Conservation (phyloP, 2,797 vertebrate genomes). For the Tragopan temminckii region DNA sequence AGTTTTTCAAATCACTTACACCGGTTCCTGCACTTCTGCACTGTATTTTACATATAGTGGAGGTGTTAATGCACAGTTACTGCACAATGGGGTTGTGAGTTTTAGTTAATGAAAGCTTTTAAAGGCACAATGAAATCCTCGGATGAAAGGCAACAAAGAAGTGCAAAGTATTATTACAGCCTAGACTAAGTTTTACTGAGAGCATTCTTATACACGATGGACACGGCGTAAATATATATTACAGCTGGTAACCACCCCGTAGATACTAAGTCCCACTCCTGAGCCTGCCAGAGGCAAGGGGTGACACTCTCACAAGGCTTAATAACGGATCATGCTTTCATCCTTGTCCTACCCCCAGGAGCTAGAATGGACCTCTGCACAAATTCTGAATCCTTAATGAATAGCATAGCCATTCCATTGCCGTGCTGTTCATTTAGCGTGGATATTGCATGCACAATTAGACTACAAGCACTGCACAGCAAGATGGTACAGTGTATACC, state of each 20-base stretch:
- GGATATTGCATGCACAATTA: neutral
- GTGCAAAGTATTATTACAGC: constrained; percentile 19
- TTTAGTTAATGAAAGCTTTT: constrained; percentile 75
- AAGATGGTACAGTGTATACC: neutral
- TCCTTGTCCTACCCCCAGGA: constrained; percentile 13
- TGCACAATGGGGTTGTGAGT: constrained; percentile 55
- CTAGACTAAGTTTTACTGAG: constrained; percentile 42
- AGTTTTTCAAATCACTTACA: constrained; percentile 59
- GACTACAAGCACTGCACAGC: neutral
- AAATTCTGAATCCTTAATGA: constrained; percentile 31
- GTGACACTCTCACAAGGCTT: constrained; percentile 15
- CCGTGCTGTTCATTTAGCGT: neutral
- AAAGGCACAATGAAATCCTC: constrained; percentile 53
- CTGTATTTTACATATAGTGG: constrained; percentile 51
- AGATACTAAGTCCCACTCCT: constrained; percentile 37
- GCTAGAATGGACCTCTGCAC: constrained; percentile 12
- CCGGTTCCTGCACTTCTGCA: constrained; percentile 30
- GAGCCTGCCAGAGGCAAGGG: constrained; percentile 50
- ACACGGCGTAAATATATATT: constrained; percentile 50
- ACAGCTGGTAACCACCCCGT: constrained; percentile 3
- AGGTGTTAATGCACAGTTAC: constrained; percentile 62
- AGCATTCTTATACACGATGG: constrained; percentile 47
- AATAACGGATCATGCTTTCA: constrained; percentile 41
- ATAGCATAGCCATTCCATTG: neutral
- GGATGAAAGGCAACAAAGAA: constrained; percentile 56